These are phyloP conservation scores for Pollenia angustigena DNA, from an alignment of 2,888 invertebrate species.

Conservation along the genomic window DNA sequence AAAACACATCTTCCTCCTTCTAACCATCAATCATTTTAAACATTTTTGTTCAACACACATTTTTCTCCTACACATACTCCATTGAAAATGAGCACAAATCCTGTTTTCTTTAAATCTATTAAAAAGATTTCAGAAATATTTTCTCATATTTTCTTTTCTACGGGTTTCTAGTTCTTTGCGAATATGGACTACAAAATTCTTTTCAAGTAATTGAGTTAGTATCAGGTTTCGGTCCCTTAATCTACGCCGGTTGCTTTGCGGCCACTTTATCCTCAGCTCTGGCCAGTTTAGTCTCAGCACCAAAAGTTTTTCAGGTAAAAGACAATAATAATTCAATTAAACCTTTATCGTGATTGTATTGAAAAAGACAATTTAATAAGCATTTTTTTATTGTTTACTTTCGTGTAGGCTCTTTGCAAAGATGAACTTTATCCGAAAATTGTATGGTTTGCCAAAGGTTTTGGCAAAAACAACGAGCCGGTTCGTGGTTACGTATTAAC, in stretches of 20 bases:
- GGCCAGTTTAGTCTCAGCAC: constrained; percentile 97
- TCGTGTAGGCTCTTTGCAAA: constrained; percentile 92
- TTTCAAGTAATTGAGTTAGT: constrained; percentile 92
- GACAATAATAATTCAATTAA: constrained; percentile 39
- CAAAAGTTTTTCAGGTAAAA: constrained; percentile 92
- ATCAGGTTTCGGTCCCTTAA: constrained; percentile 94
- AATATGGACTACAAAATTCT: constrained; percentile 84
- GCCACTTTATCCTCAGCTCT: constrained; percentile 98
- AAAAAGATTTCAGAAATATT: neutral
- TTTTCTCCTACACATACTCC: too few relatives aligned
- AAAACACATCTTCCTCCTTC: too few relatives aligned
- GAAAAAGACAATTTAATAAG: neutral
- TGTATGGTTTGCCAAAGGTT: constrained; percentile 94
- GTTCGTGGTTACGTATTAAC: constrained; percentile 96
- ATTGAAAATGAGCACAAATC: neutral
- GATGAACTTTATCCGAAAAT: constrained; percentile 97
- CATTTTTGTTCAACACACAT: too few relatives aligned
- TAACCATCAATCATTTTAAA: too few relatives aligned
- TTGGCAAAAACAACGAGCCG: constrained; percentile 92
- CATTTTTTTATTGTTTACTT: neutral
- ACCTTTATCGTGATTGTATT: neutral
- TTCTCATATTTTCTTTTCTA: neutral
- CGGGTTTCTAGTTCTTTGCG: constrained; percentile 86
- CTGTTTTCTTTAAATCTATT: constrained; percentile 6
- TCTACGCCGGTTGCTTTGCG: constrained; percentile 98